Percentiles rank a stretch among this genome's conserved stretches.
Conservation (phyloP, 2,888 invertebrate species). For the Mythimna impura region DNA sequence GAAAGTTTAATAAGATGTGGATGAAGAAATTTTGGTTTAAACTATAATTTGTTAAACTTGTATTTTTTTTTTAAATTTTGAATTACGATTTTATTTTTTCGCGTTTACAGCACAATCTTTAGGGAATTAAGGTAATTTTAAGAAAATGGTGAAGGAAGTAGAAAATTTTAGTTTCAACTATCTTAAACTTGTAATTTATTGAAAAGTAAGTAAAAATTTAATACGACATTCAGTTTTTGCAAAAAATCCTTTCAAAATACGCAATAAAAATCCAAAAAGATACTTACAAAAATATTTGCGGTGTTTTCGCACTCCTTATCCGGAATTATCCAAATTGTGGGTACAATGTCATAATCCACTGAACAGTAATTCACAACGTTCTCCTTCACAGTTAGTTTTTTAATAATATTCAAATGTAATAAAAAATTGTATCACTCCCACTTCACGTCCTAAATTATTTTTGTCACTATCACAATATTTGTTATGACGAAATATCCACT, state of each 20-base stretch:
- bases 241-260: slow-evolving; percentile 35
- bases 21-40: slow-evolving; percentile 12
- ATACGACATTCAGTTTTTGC: slow-evolving; percentile 37
- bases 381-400: slow-evolving; percentile 80
- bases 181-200: slow-evolving; percentile 39
- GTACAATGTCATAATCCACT: slow-evolving; percentile 86
- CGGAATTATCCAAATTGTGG: slow-evolving; percentile 89
- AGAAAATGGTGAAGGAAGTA: background rate
- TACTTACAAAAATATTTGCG: slow-evolving; percentile 90
- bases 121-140: background rate
- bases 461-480: slow-evolving; percentile 88
- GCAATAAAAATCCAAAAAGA: slow-evolving; percentile 62
- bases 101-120: background rate
- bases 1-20: background rate
- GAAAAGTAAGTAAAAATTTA: background rate
- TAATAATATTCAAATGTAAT: slow-evolving; percentile 66
- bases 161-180: background rate
- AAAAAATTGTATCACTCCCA: slow-evolving; percentile 83
- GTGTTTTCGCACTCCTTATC: slow-evolving; percentile 83
- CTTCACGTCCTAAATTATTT: slow-evolving; percentile 85
- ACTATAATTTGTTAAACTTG: slow-evolving; percentile 26
- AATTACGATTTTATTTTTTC: background rate
- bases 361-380: slow-evolving; percentile 76
- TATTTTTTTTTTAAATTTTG: slow-evolving; percentile 10
- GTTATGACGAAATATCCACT: slow-evolving; percentile 89